Conservation (phyloP, 2,113 vertebrate genomes). For the Anthoscopus minutus region DNA sequence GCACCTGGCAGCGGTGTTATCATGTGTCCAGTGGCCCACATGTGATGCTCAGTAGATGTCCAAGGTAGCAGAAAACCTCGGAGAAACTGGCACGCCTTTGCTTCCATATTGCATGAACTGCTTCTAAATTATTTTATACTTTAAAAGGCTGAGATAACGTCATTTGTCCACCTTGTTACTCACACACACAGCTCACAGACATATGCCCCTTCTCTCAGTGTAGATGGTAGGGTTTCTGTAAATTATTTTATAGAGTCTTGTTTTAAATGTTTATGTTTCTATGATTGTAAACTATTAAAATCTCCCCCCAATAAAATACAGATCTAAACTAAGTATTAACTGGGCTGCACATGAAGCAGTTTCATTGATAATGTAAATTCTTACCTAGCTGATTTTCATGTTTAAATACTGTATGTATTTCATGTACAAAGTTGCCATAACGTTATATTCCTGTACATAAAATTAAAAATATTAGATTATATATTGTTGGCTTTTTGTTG, state of each 20-base stretch:
- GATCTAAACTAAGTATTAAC: slow-evolving; percentile 82
- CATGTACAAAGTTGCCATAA: slow-evolving; percentile 93
- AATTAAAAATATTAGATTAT: slow-evolving; percentile 80
- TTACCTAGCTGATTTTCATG: slow-evolving; percentile 81
- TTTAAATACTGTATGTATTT: slow-evolving; percentile 86
- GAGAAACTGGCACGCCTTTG: slow-evolving; percentile 59
- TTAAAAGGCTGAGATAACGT: slow-evolving; percentile 63
- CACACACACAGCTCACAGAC: slow-evolving; percentile 56
- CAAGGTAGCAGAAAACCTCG: slow-evolving; percentile 45
- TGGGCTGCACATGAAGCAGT: slow-evolving; percentile 66
- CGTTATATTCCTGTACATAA: slow-evolving; percentile 80
- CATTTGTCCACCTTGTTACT: slow-evolving; percentile 52
- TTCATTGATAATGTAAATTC: slow-evolving; percentile 86
- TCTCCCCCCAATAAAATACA: slow-evolving; percentile 68
- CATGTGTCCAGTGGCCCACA: slow-evolving; percentile 23
- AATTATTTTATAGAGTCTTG: slow-evolving; percentile 96
- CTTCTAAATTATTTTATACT: slow-evolving; percentile 82
- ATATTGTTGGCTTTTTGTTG: not conserved
- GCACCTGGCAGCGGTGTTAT: slow-evolving; percentile 13
- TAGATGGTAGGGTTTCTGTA: slow-evolving; percentile 81
- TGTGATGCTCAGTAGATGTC: slow-evolving; percentile 65
- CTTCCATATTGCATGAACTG: slow-evolving; percentile 85
- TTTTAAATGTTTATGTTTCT: slow-evolving; percentile 83
- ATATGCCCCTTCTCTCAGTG: slow-evolving; percentile 52
- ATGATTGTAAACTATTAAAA: slow-evolving; percentile 84